Conservation (phyloP, 2,797 vertebrate genomes). For the Zenarchopterus dispar region DNA sequence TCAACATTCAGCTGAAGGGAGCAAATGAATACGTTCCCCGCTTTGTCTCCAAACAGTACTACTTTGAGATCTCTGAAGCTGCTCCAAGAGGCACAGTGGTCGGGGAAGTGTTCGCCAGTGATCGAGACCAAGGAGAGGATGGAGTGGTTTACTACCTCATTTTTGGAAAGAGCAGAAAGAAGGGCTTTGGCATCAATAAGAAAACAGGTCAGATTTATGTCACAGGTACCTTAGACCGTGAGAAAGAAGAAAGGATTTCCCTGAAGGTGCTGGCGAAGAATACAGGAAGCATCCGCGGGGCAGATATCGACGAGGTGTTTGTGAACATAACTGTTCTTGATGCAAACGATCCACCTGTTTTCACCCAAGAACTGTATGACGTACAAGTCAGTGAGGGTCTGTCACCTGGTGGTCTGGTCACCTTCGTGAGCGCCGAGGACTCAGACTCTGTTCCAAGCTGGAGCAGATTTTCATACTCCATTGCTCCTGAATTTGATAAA, state of each 20-base stretch:
- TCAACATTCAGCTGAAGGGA: conserved; percentile 92
- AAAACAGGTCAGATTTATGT: conserved; percentile 94
- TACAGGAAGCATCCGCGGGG: conserved; percentile 90
- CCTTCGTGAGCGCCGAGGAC: conserved; percentile 95
- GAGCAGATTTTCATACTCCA: conserved; percentile 96
- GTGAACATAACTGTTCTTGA: conserved; percentile 95
- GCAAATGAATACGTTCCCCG: conserved; percentile 98
- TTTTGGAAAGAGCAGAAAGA: conserved; percentile 93
- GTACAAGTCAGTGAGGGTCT: conserved; percentile 94
- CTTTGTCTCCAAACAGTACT: conserved; percentile 97
- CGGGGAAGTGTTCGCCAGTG: conserved; percentile 97
- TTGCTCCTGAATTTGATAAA: conserved; percentile 87
- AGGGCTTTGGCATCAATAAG: conserved; percentile 91
- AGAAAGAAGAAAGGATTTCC: conserved; percentile 94
- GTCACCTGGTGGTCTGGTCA: conserved; percentile 90
- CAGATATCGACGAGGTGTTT: conserved; percentile 95
- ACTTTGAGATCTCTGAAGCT: conserved; percentile 97
- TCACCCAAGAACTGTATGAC: conserved; percentile 89
- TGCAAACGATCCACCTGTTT: conserved; percentile 96
- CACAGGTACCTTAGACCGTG: conserved; percentile 91
- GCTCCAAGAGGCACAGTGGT: conserved; percentile 89
- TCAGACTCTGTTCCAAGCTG: conserved; percentile 97
- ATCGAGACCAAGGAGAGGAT: conserved; percentile 93
- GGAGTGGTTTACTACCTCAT: conserved; percentile 96
- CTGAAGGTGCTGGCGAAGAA: conserved; percentile 97